phyloP scores from a whole-genome alignment of 1,140 invertebrate species.

The Melanaphis sacchari region DNA sequence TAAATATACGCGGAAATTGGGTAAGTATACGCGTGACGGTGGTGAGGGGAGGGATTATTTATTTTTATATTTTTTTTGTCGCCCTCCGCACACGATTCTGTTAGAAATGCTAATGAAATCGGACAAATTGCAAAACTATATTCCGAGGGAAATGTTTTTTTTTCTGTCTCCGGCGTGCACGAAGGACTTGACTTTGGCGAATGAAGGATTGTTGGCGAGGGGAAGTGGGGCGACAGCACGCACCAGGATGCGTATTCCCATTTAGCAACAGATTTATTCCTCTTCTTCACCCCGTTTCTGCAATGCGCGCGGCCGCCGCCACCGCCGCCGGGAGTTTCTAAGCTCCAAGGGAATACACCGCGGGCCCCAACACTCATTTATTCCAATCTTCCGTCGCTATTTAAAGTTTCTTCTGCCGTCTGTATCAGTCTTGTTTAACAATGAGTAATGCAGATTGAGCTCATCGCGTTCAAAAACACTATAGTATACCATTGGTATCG shows the following conservation, averaged over 20 bases:
- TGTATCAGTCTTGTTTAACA: constrained; percentile 41
- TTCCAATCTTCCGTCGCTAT: constrained; percentile 43
- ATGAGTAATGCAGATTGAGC: constrained; percentile 40
- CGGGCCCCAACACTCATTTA: constrained; percentile 47
- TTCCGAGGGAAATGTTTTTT: constrained; percentile 46
- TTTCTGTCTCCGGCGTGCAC: background rate
- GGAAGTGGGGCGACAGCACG: background rate
- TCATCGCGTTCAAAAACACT: constrained; percentile 27
- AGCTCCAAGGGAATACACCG: constrained; percentile 53
- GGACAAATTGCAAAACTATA: constrained; percentile 57
- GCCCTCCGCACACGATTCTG: background rate
- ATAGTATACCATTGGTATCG: background rate
- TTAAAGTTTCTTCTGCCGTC: constrained; percentile 56
- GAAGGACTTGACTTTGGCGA: constrained; percentile 36
- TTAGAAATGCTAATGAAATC: constrained; percentile 55
- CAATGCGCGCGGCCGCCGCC: background rate
- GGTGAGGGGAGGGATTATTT: background rate
- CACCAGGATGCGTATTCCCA: constrained; percentile 15
- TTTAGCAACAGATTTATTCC: constrained; percentile 55
- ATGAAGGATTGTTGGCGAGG: background rate
- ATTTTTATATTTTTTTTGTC: constrained; percentile 23
- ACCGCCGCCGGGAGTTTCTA: constrained; percentile 25
- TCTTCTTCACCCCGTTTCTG: background rate
- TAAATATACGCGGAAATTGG: constrained; percentile 54
- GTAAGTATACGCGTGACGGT: constrained; percentile 30